Percentiles rank a stretch among this genome's conserved stretches.
phyloP scores from a whole-genome alignment of 1,140 invertebrate species.

The Reticulitermes speratus region DNA sequence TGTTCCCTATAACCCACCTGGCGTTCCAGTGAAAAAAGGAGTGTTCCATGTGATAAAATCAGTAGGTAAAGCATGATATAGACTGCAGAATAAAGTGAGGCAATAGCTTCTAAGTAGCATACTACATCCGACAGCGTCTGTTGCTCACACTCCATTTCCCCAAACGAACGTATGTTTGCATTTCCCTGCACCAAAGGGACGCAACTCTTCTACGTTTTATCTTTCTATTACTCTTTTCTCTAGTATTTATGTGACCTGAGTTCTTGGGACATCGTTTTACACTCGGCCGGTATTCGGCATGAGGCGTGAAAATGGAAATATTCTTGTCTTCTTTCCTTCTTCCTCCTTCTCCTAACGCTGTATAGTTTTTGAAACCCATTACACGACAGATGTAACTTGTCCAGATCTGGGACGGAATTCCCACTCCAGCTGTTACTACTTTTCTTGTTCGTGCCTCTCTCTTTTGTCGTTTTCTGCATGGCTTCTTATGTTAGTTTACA shows the following conservation, averaged over 20 bases:
- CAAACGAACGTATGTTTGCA: too few species aligned
- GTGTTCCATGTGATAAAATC: too few species aligned
- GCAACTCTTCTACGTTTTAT: neutral
- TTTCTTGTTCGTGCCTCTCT: neutral
- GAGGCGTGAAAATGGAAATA: neutral
- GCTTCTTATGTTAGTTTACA: neutral
- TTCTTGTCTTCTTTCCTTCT: neutral
- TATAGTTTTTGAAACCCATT: neutral
- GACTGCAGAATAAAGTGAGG: too few species aligned
- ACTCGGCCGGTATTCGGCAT: neutral
- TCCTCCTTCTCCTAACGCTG: neutral
- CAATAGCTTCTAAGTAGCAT: too few species aligned
- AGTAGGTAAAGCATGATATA: too few species aligned
- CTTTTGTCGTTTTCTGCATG: neutral
- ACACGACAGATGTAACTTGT: conserved; percentile 15
- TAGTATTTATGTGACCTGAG: neutral
- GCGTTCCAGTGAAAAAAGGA: too few species aligned
- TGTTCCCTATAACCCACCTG: too few species aligned
- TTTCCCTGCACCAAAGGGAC: too few species aligned
- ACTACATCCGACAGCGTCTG: too few species aligned
- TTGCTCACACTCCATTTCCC: too few species aligned
- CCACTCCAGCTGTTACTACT: neutral
- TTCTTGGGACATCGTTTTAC: neutral
- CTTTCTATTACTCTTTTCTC: neutral
- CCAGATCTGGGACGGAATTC: neutral